phyloP scores from a whole-genome alignment of 1,140 invertebrate species.

The Mercenaria mercenaria region DNA sequence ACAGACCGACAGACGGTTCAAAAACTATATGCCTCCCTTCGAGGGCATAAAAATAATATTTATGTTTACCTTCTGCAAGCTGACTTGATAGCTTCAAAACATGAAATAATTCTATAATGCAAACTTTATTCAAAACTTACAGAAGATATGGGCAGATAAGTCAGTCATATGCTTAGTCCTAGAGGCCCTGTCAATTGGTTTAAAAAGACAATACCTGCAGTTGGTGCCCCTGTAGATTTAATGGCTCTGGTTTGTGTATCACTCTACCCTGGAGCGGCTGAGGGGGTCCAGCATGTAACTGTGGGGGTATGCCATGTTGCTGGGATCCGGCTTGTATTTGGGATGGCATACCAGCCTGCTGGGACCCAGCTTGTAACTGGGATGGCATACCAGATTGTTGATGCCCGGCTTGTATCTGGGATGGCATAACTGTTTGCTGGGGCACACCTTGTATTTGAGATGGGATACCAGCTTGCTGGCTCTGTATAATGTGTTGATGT shows the following conservation, averaged over 20 bases:
- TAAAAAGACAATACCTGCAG: neutral
- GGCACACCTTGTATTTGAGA: neutral
- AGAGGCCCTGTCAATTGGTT: no score
- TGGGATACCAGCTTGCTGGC: neutral
- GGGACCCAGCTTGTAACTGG: neutral
- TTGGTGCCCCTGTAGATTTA: neutral
- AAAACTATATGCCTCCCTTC: no score
- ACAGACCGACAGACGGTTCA: no score
- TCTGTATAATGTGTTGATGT: conserved; percentile 32
- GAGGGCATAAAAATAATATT: no score
- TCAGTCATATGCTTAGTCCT: no score
- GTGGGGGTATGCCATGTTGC: neutral
- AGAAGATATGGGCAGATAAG: no score
- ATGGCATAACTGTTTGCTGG: neutral
- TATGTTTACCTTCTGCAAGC: no score
- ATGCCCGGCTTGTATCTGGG: neutral
- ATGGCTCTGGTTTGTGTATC: conserved; percentile 46
- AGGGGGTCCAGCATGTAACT: conserved; percentile 1
- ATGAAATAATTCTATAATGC: no score
- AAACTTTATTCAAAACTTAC: no score
- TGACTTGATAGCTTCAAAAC: no score
- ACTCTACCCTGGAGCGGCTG: conserved; percentile 7
- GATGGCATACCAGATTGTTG: neutral
- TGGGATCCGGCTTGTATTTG: neutral
- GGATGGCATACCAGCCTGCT: neutral